These are phyloP conservation scores for Julus scandinavius DNA, from an alignment of 2,888 invertebrate genomes.

Conservation along the genomic window DNA sequence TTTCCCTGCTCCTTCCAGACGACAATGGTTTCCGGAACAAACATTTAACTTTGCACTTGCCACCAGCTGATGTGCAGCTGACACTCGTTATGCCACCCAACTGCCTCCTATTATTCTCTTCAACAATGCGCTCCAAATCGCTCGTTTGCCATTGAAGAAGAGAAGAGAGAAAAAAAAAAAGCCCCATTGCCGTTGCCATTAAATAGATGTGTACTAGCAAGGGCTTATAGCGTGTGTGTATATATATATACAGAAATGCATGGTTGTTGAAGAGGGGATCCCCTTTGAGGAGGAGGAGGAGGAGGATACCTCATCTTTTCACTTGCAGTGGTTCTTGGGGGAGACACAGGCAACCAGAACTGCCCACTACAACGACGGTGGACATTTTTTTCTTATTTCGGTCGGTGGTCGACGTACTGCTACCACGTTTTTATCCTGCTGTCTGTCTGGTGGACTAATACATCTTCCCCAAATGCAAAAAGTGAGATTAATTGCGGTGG, in stretches of 20 bases:
- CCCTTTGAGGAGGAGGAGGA: constrained; percentile 31
- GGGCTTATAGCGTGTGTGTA: not conserved
- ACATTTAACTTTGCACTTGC: constrained; percentile 55
- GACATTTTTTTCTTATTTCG: not conserved
- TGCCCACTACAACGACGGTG: not conserved
- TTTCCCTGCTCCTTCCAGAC: constrained; percentile 42
- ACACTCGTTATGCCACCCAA: constrained; percentile 57
- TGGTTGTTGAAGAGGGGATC: not conserved
- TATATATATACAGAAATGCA: constrained; percentile 24
- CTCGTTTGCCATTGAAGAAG: constrained; percentile 50
- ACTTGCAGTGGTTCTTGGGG: not conserved
- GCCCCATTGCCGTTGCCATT: constrained; percentile 48
- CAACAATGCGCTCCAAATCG: constrained; percentile 52
- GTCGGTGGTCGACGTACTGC: not conserved
- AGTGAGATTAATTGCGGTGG: constrained; percentile 36
- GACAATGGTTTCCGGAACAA: constrained; percentile 53
- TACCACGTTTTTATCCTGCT: not conserved
- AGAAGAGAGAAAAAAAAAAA: not conserved
- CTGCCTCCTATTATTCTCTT: constrained; percentile 54
- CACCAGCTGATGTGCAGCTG: constrained; percentile 59
- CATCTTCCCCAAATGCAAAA: not conserved
- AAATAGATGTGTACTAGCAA: constrained; percentile 34
- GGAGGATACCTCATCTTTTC: constrained; percentile 23
- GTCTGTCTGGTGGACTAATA: not conserved
- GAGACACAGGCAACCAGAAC: not conserved